These are phyloP conservation scores for Zonotrichia leucophrys DNA, from an alignment of 2,113 vertebrate genomes.

Conservation along the genomic window DNA sequence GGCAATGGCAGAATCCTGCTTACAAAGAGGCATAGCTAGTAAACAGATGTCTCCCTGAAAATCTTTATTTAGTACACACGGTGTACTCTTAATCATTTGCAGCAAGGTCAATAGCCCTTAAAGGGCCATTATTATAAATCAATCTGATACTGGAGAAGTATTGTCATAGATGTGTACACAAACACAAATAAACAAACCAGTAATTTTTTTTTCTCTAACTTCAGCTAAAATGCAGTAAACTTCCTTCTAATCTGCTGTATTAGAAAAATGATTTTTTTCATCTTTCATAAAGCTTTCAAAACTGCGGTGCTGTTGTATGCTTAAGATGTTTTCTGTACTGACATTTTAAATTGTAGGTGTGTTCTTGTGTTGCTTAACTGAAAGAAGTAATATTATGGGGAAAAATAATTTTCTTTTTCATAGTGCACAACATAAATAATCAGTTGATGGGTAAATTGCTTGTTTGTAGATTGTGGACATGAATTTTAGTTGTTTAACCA, in stretches of 20 bases:
- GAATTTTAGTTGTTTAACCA: not conserved
- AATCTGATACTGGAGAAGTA: not conserved
- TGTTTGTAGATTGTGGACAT: not conserved
- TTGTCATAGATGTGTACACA: not conserved
- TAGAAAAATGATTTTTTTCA: not conserved
- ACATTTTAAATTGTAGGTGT: not conserved
- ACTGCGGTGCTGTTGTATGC: not conserved
- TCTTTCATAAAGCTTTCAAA: not conserved
- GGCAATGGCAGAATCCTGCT: not conserved
- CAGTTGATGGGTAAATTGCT: not conserved
- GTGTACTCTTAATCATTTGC: not conserved
- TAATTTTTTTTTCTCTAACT: not conserved
- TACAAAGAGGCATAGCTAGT: not conserved
- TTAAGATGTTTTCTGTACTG: not conserved
- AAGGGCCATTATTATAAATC: conserved; percentile 25
- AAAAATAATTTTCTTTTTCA: not conserved
- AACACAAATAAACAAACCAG: not conserved
- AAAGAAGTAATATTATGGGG: not conserved
- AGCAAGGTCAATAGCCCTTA: conserved; percentile 15
- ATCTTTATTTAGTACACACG: conserved; percentile 3
- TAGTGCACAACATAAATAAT: not conserved
- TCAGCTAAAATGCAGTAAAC: not conserved
- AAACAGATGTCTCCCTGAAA: conserved; percentile 33
- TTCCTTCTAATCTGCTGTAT: not conserved
- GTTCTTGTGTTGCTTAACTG: not conserved